Percentiles rank a stretch among this genome's conserved stretches.
Evolutionary conservation across 2,888 invertebrate genomes (phyloP).

Genomic region (Tetrapedia diversipes): DNA sequence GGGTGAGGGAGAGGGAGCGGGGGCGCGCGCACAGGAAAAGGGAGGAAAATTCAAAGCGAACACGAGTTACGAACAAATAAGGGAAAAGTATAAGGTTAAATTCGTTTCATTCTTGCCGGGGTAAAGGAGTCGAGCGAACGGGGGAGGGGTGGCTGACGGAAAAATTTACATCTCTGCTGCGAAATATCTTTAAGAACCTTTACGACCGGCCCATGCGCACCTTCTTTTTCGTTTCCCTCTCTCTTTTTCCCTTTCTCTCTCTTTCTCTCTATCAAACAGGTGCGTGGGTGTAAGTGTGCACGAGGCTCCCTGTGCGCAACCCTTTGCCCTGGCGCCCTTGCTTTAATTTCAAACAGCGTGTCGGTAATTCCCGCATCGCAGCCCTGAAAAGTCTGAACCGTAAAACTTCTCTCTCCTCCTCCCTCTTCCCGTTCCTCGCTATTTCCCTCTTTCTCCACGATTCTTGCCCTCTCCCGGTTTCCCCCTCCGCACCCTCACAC

Average conservation of each 20-base stretch:
- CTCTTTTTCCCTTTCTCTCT: background rate
- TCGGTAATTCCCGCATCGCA: conserved; percentile 59
- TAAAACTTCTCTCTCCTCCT: conserved; percentile 43
- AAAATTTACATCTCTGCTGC: conserved; percentile 35
- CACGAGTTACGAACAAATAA: conserved; percentile 41
- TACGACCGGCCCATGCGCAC: conserved; percentile 4
- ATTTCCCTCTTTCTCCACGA: background rate
- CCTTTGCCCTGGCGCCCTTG: conserved; percentile 56
- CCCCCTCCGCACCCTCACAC: too few species aligned
- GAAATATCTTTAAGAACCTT: conserved; percentile 56
- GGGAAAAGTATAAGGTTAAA: conserved; percentile 45
- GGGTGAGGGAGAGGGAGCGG: too few species aligned
- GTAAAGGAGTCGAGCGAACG: conserved; percentile 6
- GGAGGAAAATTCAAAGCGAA: conserved; percentile 33
- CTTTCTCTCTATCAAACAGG: conserved; percentile 1
- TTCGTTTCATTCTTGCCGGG: conserved; percentile 45
- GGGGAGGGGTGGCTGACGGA: background rate
- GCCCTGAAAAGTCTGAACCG: conserved; percentile 56
- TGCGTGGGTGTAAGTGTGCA: conserved; percentile 9
- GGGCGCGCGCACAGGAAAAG: background rate
- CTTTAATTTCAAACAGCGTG: conserved; percentile 64
- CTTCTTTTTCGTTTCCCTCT: conserved; percentile 2
- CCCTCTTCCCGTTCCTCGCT: background rate
- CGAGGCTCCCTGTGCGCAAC: conserved; percentile 23
- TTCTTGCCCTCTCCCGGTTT: background rate